Conservation (phyloP, 1,140 invertebrate genomes). For the Parapsyche elsis region DNA sequence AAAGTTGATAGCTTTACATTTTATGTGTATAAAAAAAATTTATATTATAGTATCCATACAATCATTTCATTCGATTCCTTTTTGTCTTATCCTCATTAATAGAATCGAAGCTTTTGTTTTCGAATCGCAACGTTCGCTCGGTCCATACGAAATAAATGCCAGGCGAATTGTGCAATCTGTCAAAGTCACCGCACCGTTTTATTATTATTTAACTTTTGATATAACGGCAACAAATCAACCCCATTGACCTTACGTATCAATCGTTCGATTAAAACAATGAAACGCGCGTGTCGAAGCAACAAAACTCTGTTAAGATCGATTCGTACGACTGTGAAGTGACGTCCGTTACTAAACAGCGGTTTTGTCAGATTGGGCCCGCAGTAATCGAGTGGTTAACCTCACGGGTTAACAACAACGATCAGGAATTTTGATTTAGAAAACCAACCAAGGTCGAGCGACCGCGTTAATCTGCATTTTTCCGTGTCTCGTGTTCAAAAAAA, state of each 20-base stretch:
- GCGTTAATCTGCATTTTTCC: not conserved
- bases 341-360: conserved; percentile 20
- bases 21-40: not conserved
- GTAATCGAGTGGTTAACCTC: conserved; percentile 35
- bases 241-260: conserved; percentile 36
- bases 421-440: conserved; percentile 32
- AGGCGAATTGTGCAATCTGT: conserved; percentile 1
- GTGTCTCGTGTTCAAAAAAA: too few relatives aligned
- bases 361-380: not conserved
- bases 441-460: not conserved
- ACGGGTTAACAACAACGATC: conserved; percentile 16
- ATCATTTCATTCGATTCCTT: not conserved
- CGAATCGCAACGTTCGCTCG: not conserved
- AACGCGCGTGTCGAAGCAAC: not conserved
- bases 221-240: conserved; percentile 32
- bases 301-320: too few relatives aligned
- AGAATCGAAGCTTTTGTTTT: conserved; percentile 12
- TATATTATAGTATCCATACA: not conserved
- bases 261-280: conserved; percentile 18
- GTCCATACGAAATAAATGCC: not conserved
- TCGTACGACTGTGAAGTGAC: conserved; percentile 26
- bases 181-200: not conserved
- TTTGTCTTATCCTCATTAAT: not conserved
- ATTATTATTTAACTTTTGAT: not conserved
- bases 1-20: not conserved